phyloP scores from a whole-genome alignment of 2,888 invertebrate genomes.

The Rhogogaster chlorosoma region DNA sequence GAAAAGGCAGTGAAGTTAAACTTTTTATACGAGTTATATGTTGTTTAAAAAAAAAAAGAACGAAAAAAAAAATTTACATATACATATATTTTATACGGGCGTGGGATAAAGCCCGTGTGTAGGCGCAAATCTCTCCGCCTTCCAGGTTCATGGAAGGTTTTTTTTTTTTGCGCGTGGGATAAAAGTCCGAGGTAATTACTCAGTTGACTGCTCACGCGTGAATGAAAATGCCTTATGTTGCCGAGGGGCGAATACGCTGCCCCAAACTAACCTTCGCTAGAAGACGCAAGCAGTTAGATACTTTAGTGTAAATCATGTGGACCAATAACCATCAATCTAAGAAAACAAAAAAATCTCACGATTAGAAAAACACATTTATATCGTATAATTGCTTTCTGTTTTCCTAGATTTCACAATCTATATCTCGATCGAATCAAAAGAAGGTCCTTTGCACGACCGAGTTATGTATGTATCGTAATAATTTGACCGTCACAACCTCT shows the following conservation, averaged over 20 bases:
- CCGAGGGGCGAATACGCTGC: constrained; percentile 6
- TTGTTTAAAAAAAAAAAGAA: background rate
- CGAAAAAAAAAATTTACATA: background rate
- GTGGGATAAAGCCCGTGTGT: background rate
- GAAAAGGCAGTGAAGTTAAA: background rate
- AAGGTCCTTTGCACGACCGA: background rate
- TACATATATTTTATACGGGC: background rate
- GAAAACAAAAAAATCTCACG: background rate
- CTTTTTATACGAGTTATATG: background rate
- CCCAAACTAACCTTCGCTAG: background rate
- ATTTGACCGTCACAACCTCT: background rate
- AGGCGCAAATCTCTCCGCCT: background rate
- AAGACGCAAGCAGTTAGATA: background rate
- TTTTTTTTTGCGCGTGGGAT: background rate
- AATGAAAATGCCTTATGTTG: constrained; percentile 18
- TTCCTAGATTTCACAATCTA: background rate
- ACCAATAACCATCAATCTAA: constrained; percentile 22
- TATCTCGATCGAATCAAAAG: background rate
- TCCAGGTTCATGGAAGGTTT: background rate
- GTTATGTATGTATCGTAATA: background rate
- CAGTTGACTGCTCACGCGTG: constrained; percentile 58
- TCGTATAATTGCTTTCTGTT: background rate
- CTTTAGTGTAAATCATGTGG: constrained; percentile 13
- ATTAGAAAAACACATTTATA: background rate
- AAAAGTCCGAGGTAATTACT: constrained; percentile 60